Conservation (phyloP, 2,888 invertebrate genomes). For the Pseudanteris insignis region DNA sequence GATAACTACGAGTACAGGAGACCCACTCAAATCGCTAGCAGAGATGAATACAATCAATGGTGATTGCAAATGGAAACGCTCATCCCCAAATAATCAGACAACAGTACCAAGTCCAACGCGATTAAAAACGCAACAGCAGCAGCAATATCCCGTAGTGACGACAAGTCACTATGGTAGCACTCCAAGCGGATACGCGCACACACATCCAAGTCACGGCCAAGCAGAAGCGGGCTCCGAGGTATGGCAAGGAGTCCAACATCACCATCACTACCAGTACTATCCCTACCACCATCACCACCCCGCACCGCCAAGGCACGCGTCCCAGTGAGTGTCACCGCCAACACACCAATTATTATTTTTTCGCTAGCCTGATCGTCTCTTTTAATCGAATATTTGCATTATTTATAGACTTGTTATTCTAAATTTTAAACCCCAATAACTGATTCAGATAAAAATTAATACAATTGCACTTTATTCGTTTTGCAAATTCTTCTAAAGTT, state of each 20-base stretch:
- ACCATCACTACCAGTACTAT: constrained; percentile 69
- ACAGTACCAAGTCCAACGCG: constrained; percentile 63
- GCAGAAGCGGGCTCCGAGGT: constrained; percentile 71
- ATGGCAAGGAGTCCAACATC: constrained; percentile 69
- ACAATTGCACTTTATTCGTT: too few relatives aligned
- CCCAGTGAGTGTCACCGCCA: constrained; percentile 71
- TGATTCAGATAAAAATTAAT: too few relatives aligned
- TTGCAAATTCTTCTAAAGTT: too few relatives aligned
- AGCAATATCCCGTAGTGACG: constrained; percentile 61
- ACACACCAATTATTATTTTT: constrained; percentile 57
- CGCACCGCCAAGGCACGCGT: constrained; percentile 67
- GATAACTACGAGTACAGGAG: constrained; percentile 48
- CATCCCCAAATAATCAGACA: constrained; percentile 58
- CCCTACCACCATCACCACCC: constrained; percentile 71
- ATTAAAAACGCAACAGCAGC: constrained; percentile 57
- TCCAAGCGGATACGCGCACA: constrained; percentile 58
- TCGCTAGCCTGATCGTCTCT: too few relatives aligned
- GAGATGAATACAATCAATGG: constrained; percentile 68
- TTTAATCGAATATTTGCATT: too few relatives aligned
- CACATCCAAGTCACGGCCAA: constrained; percentile 63
- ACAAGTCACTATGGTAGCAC: constrained; percentile 58
- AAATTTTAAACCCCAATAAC: too few relatives aligned
- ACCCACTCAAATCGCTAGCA: constrained; percentile 67
- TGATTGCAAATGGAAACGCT: constrained; percentile 67
- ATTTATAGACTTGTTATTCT: too few relatives aligned